Base-by-base conservation (phyloP, 2,888 invertebrate species). In the Anodontia alba region DNA sequence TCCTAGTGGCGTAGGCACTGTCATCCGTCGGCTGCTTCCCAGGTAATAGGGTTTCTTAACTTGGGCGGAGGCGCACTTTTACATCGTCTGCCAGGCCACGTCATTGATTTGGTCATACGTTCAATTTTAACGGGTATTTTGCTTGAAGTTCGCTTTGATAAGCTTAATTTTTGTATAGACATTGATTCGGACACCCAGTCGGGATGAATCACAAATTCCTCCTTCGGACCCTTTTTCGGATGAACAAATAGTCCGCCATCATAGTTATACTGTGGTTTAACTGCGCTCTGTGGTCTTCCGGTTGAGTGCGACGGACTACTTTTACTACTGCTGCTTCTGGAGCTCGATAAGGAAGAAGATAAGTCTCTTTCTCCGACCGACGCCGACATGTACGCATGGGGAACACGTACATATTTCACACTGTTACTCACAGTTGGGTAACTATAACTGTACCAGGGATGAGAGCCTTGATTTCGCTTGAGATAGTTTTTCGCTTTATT, bases 161-260 rank as follows among this genome's bases (percentile, higher is more conserved):
- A 72, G 68, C 88, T 89, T 46, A 92, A 68, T 82, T 91, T 91
- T 76, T 91, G 90, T 67, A 92, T 90, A 1, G 90, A 87, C 86
- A 92, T 86, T 23, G 89, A 89, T 80, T 94, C 94, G 0, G 93
- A 93, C 23, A 93, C 93, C 93, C 93, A 94, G 78, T 94, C 94
- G 0, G 94, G 94, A 72, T 94, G 92, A 71, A 94, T 92, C 12
- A 91, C 91, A 84, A 92, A 93, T 81, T 89, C 92, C 49, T 92
- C 92, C 66, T 88, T 80, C 51, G 83, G 81, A 3, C 87, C 84
- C n/a, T 88, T 81, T 67, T 87, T 87, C 12, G 91, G 88, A 49
- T 87, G 84, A 43, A 86, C 76, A 84, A 93, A 93, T 62, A 92
- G 81, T 36, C 92, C 91, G 20, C 92, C 92, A 36, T 92, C 92